Percentiles rank a stretch among this genome's conserved stretches.
phyloP scores from a whole-genome alignment of 2,888 invertebrate genomes.

The Drosophila melanosoma region DNA sequence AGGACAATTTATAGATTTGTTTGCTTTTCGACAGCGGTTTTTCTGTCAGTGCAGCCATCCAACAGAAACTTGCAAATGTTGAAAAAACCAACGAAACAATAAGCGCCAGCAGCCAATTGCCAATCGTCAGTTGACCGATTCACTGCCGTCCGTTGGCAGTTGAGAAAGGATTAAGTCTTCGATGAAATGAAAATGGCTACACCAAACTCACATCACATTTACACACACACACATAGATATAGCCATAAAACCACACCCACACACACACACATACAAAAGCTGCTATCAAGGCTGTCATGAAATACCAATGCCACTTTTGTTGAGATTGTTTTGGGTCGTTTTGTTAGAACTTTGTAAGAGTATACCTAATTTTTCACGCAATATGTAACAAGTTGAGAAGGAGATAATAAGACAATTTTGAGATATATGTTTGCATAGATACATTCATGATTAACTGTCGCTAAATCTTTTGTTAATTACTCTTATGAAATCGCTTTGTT shows the following conservation, averaged over 20 bases:
- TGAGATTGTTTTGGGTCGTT: constrained; percentile 41
- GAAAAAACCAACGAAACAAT: constrained; percentile 43
- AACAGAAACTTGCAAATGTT: constrained; percentile 33
- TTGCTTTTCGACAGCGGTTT: neutral
- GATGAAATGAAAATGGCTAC: constrained; percentile 58
- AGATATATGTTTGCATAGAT: neutral
- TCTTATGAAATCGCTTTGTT: neutral
- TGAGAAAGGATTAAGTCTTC: constrained; percentile 75
- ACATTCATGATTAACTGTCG: neutral
- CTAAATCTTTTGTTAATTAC: neutral
- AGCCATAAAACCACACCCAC: neutral
- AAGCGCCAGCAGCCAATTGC: constrained; percentile 45
- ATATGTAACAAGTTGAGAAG: neutral
- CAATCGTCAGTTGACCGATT: constrained; percentile 40
- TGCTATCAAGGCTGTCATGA: constrained; percentile 37
- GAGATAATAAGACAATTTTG: neutral
- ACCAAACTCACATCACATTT: constrained; percentile 9
- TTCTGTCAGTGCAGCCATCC: neutral
- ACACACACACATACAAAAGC: constrained; percentile 20
- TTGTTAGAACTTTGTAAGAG: constrained; percentile 18
- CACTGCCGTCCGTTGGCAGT: constrained; percentile 13
- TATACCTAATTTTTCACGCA: neutral
- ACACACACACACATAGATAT: constrained; percentile 14
- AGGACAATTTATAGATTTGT: neutral
- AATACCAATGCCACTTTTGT: constrained; percentile 53